phyloP scores from a whole-genome alignment of 2,888 invertebrate genomes.

The Hydropsyche betteni region DNA sequence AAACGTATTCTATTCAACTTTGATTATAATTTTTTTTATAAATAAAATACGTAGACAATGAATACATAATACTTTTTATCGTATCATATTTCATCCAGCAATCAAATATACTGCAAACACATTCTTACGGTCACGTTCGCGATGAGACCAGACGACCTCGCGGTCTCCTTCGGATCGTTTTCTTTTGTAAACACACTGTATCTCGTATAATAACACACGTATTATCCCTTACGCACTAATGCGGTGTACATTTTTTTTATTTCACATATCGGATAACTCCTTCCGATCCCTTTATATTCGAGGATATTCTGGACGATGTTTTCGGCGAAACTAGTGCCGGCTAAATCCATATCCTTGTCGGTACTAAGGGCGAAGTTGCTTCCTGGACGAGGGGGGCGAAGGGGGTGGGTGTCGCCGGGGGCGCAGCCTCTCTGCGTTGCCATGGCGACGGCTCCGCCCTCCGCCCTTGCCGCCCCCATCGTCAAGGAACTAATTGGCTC shows the following conservation, averaged over 20 bases:
- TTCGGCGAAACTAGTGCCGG: no score
- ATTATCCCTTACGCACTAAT: no score
- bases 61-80: not conserved
- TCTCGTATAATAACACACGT: no score
- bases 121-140: not conserved
- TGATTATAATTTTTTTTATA: no score
- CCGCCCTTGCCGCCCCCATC: slow-evolving; percentile 26
- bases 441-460: slow-evolving; percentile 48
- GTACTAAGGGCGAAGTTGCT: slow-evolving; percentile 20
- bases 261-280: no score
- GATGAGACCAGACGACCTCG: slow-evolving; percentile 10
- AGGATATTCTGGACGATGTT: no score
- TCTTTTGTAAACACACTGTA: not conserved
- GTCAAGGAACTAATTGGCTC: no score
- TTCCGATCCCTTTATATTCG: no score
- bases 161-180: slow-evolving; percentile 1
- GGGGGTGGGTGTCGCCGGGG: slow-evolving; percentile 37
- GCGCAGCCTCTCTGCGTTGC: slow-evolving; percentile 40
- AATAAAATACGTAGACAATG: no score
- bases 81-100: not conserved
- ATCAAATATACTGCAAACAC: not conserved
- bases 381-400: slow-evolving; percentile 44
- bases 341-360: not conserved
- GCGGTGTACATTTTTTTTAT: no score
- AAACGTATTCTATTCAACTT: no score